phyloP scores from a whole-genome alignment of 1,140 invertebrate species.

The Atta texana region DNA sequence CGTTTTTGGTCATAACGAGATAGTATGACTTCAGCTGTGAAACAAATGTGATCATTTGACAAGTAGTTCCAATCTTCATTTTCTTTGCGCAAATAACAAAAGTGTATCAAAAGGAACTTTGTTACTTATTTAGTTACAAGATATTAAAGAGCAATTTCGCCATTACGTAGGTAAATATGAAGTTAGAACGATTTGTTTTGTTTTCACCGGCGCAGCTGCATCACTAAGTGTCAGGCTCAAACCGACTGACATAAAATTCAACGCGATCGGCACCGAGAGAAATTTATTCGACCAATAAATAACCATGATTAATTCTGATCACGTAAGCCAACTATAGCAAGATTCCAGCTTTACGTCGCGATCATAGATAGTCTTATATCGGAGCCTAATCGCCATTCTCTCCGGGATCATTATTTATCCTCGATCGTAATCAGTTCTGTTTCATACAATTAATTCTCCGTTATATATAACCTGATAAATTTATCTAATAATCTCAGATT shows the following conservation, averaged over 20 bases:
- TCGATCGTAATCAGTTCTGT: slow-evolving; percentile 39
- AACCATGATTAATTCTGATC: slow-evolving; percentile 75
- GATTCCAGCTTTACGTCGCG: slow-evolving; percentile 16
- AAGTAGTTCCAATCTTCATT: not conserved
- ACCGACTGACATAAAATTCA: slow-evolving; percentile 53
- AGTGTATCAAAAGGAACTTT: not conserved
- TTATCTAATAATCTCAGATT: slow-evolving; percentile 14
- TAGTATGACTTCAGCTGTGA: slow-evolving; percentile 28
- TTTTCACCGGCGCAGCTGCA: slow-evolving; percentile 70
- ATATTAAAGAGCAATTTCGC: slow-evolving; percentile 4
- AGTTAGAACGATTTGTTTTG: not conserved
- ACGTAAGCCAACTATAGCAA: slow-evolving; percentile 64
- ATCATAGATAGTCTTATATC: slow-evolving; percentile 59
- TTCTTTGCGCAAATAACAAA: not conserved
- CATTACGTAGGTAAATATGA: not conserved
- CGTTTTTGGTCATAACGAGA: slow-evolving; percentile 54
- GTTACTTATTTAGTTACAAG: slow-evolving; percentile 8
- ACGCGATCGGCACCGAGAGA: slow-evolving; percentile 50
- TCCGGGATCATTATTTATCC: slow-evolving; percentile 38
- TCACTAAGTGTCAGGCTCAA: not conserved
- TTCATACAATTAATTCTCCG: slow-evolving; percentile 25
- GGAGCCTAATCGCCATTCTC: slow-evolving; percentile 60
- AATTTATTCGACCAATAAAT: slow-evolving; percentile 74
- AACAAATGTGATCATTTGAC: slow-evolving; percentile 51
- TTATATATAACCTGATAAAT: not conserved